These are phyloP conservation scores for Chrysocyon brachyurus DNA, from an alignment of 2,797 vertebrate genomes.

Conservation along the genomic window DNA sequence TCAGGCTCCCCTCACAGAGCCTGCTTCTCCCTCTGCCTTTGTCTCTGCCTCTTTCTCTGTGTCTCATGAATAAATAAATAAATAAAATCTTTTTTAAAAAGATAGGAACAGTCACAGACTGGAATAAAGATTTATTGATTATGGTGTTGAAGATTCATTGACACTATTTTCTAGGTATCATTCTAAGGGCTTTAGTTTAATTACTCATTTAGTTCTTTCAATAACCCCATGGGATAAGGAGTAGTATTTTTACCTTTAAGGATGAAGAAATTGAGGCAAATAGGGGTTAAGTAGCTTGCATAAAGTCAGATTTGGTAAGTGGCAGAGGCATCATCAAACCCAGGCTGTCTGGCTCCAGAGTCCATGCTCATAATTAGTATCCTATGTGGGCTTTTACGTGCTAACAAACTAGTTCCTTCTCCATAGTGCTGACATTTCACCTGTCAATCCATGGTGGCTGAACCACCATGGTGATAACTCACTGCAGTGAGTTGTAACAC, in stretches of 20 bases:
- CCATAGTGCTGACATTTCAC: background rate
- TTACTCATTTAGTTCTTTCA: constrained; percentile 20
- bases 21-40: no score
- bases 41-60: no score
- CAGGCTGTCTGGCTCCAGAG: background rate
- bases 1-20: no score
- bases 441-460: background rate
- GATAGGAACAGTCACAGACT: background rate
- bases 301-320: background rate
- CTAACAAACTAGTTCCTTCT: background rate
- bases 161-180: background rate
- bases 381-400: background rate
- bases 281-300: background rate
- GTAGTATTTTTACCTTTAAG: background rate
- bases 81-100: no score
- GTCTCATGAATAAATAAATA: no score
- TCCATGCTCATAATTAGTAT: background rate
- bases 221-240: background rate
- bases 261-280: background rate
- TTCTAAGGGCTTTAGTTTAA: background rate
- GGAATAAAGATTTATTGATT: background rate
- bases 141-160: background rate
- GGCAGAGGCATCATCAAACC: background rate
- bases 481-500: background rate
- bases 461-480: background rate